phyloP scores from a whole-genome alignment of 2,888 invertebrate genomes.

The Diogma glabrata region DNA sequence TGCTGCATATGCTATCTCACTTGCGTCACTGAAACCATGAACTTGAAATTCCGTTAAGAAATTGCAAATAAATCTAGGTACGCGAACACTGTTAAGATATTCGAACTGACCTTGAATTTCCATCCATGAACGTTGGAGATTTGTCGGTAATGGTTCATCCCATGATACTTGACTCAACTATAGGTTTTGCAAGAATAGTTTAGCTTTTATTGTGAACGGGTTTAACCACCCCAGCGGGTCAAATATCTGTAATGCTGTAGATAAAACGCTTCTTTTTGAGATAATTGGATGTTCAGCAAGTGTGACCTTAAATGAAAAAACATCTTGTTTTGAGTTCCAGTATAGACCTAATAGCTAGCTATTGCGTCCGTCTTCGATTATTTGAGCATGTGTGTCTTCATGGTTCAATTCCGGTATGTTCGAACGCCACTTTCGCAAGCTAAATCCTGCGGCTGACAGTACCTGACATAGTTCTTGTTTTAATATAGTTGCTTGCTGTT shows the following conservation, averaged over 20 bases:
- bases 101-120: too few relatives aligned
- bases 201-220: too few relatives aligned
- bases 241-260: not conserved
- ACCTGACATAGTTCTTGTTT: constrained; percentile 12
- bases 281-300: too few relatives aligned
- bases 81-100: not conserved
- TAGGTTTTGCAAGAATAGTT: too few relatives aligned
- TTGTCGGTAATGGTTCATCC: not conserved
- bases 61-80: not conserved
- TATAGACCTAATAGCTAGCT: too few relatives aligned
- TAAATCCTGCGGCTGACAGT: constrained; percentile 13
- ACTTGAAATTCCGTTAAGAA: too few relatives aligned
- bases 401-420: too few relatives aligned
- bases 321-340: not conserved
- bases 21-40: too few relatives aligned
- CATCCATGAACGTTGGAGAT: not conserved
- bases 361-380: too few relatives aligned
- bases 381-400: too few relatives aligned
- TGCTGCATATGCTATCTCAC: too few relatives aligned
- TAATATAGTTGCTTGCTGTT: constrained; percentile 14
- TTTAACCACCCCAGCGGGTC: not conserved
- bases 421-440: constrained; percentile 17
- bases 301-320: not conserved
- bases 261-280: too few relatives aligned
- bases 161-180: not conserved